Conservation (phyloP, 2,888 invertebrate genomes). For the Aspidapion aeneum region DNA sequence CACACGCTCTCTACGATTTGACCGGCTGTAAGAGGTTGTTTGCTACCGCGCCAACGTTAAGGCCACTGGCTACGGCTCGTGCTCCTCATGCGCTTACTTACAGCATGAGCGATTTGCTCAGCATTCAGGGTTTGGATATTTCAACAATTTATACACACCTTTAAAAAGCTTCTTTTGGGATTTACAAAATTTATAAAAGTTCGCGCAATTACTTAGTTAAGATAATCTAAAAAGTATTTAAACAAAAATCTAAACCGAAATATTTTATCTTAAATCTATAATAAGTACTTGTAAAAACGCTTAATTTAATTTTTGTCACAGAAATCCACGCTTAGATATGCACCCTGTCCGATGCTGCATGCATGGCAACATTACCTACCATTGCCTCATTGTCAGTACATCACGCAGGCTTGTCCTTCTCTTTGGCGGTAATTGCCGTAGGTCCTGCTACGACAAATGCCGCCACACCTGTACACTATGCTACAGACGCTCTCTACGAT, state of each 20-base stretch:
- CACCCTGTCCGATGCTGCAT: constrained; percentile 54
- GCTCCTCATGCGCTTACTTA: constrained; percentile 60
- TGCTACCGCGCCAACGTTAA: constrained; percentile 50
- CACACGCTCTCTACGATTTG: constrained; percentile 50
- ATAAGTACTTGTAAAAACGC: too few relatives aligned
- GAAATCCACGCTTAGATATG: constrained; percentile 59
- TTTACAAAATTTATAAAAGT: too few relatives aligned
- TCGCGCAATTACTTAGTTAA: too few relatives aligned
- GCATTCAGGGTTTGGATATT: constrained; percentile 65
- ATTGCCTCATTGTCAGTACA: constrained; percentile 29
- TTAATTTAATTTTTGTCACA: too few relatives aligned
- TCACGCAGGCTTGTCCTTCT: constrained; percentile 38
- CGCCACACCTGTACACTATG: constrained; percentile 42
- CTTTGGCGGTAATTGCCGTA: constrained; percentile 44
- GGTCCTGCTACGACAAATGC: constrained; percentile 39
- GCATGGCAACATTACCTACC: constrained; percentile 33
- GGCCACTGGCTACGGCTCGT: constrained; percentile 50
- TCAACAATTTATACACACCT: constrained; percentile 65
- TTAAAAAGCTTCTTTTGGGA: constrained; percentile 49
- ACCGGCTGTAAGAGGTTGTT: constrained; percentile 54
- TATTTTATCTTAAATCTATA: too few relatives aligned
- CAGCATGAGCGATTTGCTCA: constrained; percentile 68
- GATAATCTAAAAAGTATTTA: too few relatives aligned
- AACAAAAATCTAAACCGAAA: too few relatives aligned
- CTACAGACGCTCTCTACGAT: constrained; percentile 48